phyloP scores from a whole-genome alignment of 2,888 invertebrate species.

The Branchinecta sandiegonensis region DNA sequence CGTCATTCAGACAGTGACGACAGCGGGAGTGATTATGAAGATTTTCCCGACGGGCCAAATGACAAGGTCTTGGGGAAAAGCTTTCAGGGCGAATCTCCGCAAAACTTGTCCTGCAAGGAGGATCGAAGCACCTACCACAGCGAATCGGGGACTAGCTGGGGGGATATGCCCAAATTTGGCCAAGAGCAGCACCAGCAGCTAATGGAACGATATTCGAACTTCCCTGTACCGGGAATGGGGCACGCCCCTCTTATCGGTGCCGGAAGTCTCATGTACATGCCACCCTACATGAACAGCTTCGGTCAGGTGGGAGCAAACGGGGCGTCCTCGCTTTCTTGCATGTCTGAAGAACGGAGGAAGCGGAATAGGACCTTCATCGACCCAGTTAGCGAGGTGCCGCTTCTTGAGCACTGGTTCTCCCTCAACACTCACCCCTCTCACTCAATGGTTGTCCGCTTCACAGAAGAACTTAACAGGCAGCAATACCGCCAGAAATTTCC shows the following conservation, averaged over 20 bases:
- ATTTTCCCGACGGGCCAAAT: conserved; percentile 28
- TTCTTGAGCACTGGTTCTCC: conserved; percentile 87
- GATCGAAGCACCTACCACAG: neutral
- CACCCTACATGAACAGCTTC: conserved; percentile 23
- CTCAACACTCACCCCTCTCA: conserved; percentile 98
- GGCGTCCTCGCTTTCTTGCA: conserved; percentile 23
- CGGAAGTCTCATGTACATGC: conserved; percentile 19
- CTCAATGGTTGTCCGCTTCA: conserved; percentile 91
- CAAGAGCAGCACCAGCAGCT: conserved; percentile 5
- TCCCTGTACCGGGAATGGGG: conserved; percentile 22
- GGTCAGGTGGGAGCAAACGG: conserved; percentile 21
- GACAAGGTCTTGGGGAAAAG: conserved; percentile 27
- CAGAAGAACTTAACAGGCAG: conserved; percentile 90
- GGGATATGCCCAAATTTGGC: neutral
- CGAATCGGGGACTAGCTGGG: neutral
- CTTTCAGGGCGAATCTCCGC: conserved; percentile 22
- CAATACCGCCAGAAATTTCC: conserved; percentile 97
- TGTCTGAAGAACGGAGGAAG: conserved; percentile 65
- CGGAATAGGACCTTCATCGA: conserved; percentile 97
- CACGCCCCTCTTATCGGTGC: conserved; percentile 17
- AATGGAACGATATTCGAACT: conserved; percentile 13
- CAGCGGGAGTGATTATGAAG: conserved; percentile 25
- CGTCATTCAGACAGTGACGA: conserved; percentile 4
- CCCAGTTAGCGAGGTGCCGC: conserved; percentile 92
- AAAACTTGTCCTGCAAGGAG: conserved; percentile 10